These are phyloP conservation scores for Sturnira hondurensis DNA, from an alignment of 2,113 vertebrate species.

Conservation along the genomic window DNA sequence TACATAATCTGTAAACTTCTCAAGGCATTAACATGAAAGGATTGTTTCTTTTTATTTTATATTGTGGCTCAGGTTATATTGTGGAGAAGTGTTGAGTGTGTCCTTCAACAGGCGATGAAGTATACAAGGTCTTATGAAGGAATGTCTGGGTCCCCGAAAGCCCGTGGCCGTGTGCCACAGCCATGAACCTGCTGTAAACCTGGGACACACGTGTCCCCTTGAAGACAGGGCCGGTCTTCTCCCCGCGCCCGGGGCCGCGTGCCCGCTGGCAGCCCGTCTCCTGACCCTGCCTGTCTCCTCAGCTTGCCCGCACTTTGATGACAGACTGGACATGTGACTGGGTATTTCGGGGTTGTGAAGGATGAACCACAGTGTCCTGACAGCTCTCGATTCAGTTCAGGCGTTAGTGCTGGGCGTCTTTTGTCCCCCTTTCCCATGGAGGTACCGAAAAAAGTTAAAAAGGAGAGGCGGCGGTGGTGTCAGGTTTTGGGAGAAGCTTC, in stretches of 20 bases:
- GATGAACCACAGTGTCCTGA: neutral
- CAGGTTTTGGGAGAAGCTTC: neutral
- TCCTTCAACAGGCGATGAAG: constrained; percentile 74
- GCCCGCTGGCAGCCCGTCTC: constrained; percentile 3
- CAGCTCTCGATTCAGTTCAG: neutral
- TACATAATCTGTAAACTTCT: constrained; percentile 76
- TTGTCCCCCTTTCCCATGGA: constrained; percentile 4
- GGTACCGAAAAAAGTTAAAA: constrained; percentile 42
- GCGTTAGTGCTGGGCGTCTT: too few relatives aligned
- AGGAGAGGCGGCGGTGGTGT: neutral
- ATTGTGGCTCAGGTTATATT: constrained; percentile 67
- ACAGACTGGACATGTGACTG: neutral
- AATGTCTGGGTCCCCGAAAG: constrained; percentile 63
- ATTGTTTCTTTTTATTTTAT: constrained; percentile 49
- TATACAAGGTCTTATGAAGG: constrained; percentile 76
- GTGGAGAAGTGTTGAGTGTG: constrained; percentile 72
- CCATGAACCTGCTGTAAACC: constrained; percentile 55
- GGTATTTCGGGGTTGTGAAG: constrained; percentile 42
- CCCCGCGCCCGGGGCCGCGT: neutral
- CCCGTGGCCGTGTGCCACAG: constrained; percentile 62
- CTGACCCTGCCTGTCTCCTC: constrained; percentile 13
- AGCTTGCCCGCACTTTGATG: constrained; percentile 47
- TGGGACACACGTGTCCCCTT: constrained; percentile 28
- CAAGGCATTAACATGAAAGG: constrained; percentile 80
- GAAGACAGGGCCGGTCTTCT: neutral